Conservation (phyloP, 1,140 invertebrate species). For the Anastatus disparis region DNA sequence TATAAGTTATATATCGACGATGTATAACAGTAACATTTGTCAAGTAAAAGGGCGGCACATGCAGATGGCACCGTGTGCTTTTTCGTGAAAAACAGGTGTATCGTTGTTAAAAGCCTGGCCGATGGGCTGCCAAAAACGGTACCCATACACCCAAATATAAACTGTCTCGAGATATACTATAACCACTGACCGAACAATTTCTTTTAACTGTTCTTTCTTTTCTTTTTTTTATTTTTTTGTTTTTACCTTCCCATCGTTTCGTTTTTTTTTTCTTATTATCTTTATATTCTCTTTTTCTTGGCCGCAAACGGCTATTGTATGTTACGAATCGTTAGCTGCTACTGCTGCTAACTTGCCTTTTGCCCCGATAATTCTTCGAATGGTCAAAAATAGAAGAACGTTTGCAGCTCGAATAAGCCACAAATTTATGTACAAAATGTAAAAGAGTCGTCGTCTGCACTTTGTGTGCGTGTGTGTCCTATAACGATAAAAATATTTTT, state of each 20-base stretch:
- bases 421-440: constrained; percentile 14
- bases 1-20: constrained; percentile 15
- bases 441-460: too few species aligned
- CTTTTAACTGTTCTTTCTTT: constrained; percentile 7
- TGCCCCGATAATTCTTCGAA: constrained; percentile 13
- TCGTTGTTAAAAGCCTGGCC: not conserved
- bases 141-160: constrained; percentile 36
- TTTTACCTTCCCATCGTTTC: not conserved
- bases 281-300: constrained; percentile 4
- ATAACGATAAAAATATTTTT: constrained; percentile 21
- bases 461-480: too few species aligned
- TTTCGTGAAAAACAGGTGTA: constrained; percentile 36
- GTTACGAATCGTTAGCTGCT: constrained; percentile 10
- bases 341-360: too few species aligned
- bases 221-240: not conserved
- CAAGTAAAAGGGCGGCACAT: constrained; percentile 18
- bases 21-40: constrained; percentile 20
- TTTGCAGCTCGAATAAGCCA: not conserved
- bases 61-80: constrained; percentile 30
- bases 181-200: constrained; percentile 1
- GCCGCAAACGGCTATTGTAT: constrained; percentile 32
- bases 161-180: too few species aligned
- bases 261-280: not conserved
- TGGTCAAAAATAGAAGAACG: constrained; percentile 34
- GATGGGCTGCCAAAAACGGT: constrained; percentile 20